phyloP scores from a whole-genome alignment of 2,113 vertebrate species.

The Damaliscus lunatus region DNA sequence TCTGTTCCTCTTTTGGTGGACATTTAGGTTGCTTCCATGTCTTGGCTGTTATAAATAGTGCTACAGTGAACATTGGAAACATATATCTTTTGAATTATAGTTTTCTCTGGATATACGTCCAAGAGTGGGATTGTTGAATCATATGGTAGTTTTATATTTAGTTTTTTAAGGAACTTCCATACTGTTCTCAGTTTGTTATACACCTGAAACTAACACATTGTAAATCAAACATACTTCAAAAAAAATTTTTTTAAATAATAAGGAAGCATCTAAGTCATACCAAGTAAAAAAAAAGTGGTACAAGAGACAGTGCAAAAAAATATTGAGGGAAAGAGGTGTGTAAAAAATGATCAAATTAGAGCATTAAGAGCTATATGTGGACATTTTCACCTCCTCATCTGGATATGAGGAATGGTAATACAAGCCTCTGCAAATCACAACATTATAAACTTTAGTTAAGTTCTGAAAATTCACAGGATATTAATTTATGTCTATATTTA shows the following conservation, averaged over 20 bases:
- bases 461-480: neutral
- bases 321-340: neutral
- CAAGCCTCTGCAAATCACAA: neutral
- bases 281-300: neutral
- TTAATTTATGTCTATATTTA: neutral
- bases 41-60: neutral
- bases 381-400: neutral
- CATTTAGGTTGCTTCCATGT: neutral
- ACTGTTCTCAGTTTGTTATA: neutral
- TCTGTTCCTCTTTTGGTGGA: neutral
- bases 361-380: neutral
- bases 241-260: neutral
- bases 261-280: neutral
- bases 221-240: neutral
- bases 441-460: neutral
- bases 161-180: neutral
- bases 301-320: neutral
- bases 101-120: neutral
- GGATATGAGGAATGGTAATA: neutral
- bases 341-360: neutral
- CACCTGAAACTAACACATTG: neutral
- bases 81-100: neutral
- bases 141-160: neutral
- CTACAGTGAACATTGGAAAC: neutral
- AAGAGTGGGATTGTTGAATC: neutral